These are phyloP conservation scores for Conistra vaccinii DNA, from an alignment of 2,888 invertebrate genomes.

Conservation along the genomic window DNA sequence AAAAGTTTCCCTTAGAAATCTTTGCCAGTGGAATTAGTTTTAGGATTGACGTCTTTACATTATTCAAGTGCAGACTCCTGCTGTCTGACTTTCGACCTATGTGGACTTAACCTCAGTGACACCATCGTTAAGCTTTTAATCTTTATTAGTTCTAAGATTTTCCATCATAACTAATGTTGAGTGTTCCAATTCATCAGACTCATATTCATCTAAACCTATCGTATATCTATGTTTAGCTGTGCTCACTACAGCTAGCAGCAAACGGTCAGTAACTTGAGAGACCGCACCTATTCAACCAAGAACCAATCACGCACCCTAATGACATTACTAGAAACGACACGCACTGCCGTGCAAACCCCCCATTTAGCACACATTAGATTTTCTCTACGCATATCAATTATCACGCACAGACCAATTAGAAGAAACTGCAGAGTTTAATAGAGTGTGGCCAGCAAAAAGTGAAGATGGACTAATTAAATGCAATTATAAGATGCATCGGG, in stretches of 20 bases:
- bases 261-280: not conserved
- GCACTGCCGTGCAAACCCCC: constrained; percentile 34
- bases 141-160: not conserved
- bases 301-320: constrained; percentile 30
- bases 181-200: not conserved
- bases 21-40: not conserved
- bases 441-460: constrained; percentile 85
- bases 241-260: not conserved
- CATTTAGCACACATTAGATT: constrained; percentile 46
- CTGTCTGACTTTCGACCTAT: not conserved
- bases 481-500: constrained; percentile 85
- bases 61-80: not conserved
- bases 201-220: not conserved
- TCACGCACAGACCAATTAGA: constrained; percentile 77
- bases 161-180: not conserved
- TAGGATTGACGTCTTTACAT: not conserved
- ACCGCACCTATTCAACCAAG: constrained; percentile 14
- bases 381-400: constrained; percentile 65
- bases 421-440: constrained; percentile 85
- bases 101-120: not conserved
- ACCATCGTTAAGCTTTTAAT: not conserved
- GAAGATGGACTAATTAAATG: constrained; percentile 86
- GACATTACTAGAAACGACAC: constrained; percentile 40
- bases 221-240: not conserved
- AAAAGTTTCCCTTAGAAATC: too few species aligned